Conservation (phyloP, 2,888 invertebrate species). For the Chymomyza amoena region DNA sequence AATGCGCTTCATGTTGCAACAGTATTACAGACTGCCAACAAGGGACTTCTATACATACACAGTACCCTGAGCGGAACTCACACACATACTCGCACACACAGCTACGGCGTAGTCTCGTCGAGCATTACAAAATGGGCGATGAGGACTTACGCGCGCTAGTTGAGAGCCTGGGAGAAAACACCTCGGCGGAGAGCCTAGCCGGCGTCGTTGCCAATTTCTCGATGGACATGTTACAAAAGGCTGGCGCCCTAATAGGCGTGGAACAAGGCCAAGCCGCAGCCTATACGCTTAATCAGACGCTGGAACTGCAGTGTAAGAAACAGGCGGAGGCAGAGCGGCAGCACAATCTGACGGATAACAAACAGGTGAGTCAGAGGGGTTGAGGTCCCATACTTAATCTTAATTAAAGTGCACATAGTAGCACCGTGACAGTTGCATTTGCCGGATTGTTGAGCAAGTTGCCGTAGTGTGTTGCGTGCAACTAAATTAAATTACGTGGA, state of each 20-base stretch:
- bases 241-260: conserved; percentile 60
- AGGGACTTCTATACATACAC: background rate
- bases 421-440: background rate
- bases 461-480: background rate
- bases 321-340: conserved; percentile 46
- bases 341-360: conserved; percentile 7
- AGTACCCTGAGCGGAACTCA: background rate
- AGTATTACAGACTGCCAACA: background rate
- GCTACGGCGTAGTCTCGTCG: background rate
- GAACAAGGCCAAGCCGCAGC: conserved; percentile 10
- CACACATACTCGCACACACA: conserved; percentile 16
- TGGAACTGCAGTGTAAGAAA: conserved; percentile 59
- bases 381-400: background rate
- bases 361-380: conserved; percentile 36
- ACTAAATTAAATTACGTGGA: background rate
- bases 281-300: conserved; percentile 54
- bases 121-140: conserved; percentile 48
- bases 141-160: conserved; percentile 63
- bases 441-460: background rate
- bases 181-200: conserved; percentile 49
- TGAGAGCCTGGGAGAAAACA: conserved; percentile 57
- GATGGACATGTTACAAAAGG: conserved; percentile 62
- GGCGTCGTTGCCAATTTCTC: conserved; percentile 69
- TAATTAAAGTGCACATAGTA: background rate
- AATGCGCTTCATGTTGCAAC: background rate